A percentile compares a stretch with the other conserved stretches of the same genome.
Evolutionary conservation across 2,113 vertebrate genomes (phyloP).

Genomic region (Myotis brandtii): DNA sequence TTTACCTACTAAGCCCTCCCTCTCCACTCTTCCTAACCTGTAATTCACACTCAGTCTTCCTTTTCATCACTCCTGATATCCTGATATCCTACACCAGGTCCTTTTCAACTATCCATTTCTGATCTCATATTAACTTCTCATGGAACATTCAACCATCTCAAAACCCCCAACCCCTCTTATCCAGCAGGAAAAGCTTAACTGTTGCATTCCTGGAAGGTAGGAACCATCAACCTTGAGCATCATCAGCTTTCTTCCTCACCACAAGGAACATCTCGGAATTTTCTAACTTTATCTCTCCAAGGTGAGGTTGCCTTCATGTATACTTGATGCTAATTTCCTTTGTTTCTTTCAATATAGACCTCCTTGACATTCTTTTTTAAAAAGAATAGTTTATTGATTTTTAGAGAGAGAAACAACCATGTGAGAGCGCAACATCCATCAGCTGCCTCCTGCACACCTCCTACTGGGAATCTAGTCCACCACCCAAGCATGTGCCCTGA

Average conservation of each 20-base stretch:
- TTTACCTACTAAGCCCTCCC: not conserved
- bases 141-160: slow-evolving; percentile 2
- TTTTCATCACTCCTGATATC: slow-evolving; percentile 63
- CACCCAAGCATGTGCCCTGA: not conserved
- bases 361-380: not conserved
- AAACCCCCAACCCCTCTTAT: not conserved
- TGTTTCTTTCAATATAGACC: not conserved
- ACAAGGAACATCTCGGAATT: not conserved
- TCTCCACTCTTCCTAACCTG: not conserved
- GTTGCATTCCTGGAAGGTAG: not conserved
- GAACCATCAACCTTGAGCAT: not conserved
- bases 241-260: not conserved
- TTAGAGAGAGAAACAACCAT: not conserved
- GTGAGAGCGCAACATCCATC: not conserved
- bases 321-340: not conserved
- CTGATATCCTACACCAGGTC: slow-evolving; percentile 63
- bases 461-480: not conserved
- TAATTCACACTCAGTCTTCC: slow-evolving; percentile 57
- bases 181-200: not conserved
- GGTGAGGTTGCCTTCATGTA: not conserved
- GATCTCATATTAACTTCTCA: slow-evolving; percentile 62
- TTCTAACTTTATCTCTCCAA: not conserved
- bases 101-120: slow-evolving; percentile 74
- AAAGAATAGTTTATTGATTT: not conserved
- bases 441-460: not conserved